Evolutionary conservation across 2,797 vertebrate species (phyloP), one percentile per base, ranked within the genome.

Genomic region (Falco cherrug): DNA sequence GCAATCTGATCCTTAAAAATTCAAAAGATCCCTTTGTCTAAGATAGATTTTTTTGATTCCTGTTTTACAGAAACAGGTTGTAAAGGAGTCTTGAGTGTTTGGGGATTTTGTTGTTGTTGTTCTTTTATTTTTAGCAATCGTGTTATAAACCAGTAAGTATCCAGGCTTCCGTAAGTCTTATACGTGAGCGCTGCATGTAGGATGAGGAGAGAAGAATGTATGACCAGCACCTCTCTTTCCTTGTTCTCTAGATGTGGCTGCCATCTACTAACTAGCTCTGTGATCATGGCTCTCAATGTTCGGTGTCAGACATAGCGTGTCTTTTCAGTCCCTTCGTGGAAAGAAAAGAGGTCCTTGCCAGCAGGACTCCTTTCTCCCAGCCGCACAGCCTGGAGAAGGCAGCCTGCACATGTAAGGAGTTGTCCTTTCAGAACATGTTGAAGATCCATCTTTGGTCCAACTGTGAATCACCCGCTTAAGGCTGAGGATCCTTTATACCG

Each of bases 1-100:
- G 71, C 93, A 89, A 54, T 67, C 71, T 88, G 89, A 48, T 88
- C 95, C 76, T 94, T 73, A 80, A 90, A 87, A 81, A 70, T 65
- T 45, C 15, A 50, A 16, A 64, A 35, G 28, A 84, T 69, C 51
- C 5, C 65, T 67, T 84, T 39, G 83, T 95, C 65, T 56, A 56
- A 57, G 47, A 29, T 64, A 81, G 83, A 84, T 84, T 91, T 95
- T 50, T 91, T 77, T 90, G 57, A 75, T 81, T 96, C 70, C 50
- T 91, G 16, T 78, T 89, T 90, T 87, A 47, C 18, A 84, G 70
- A 86, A 92, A 48, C 19, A 73, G 24, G 8, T 94, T 84, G 33
- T 81, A 18, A 96, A 87, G 25, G 22, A 29, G 48, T 20, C 41
- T 54, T 26, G 37, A 59, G 35, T 35, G 5, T 78, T 71, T 15